Evolutionary conservation across 2,113 vertebrate species (phyloP), one percentile per base, ranked within the genome.

Genomic region (Rhodinocichla rosea): DNA sequence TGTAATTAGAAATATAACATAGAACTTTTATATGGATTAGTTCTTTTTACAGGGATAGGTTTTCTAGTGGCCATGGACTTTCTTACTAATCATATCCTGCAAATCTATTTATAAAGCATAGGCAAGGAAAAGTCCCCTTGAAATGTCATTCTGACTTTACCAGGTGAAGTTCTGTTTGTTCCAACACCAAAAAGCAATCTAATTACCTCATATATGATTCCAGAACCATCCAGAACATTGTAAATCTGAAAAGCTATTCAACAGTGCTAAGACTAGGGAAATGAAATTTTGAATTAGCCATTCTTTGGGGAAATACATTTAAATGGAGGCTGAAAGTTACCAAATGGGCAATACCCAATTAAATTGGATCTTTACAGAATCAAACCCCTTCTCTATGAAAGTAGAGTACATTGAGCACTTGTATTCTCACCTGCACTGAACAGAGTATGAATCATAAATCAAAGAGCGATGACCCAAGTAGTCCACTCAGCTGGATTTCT

Each of bases 121-220:
- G 35, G 23, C 74, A 68, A 92, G 73, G 69, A 90, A 74, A 81
- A 44, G 40, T 63, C 85, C 78, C n/a, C 78, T 47, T 92, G 69
- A 96, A 94, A 94, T 93, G 86, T 92, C 92, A 74, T 87, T 94
- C 45, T 94, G 90, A 88, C 84, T 94, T 96, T 70, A 68, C n/a
- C 26, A 57, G 52, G 53, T 86, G 68, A 96, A 89, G 59, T 94
- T 96, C 77, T 95, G 77, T 96, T 95, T 89, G 78, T 90, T 96
- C 81, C 76, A 69, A 47, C 4, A 1, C 35, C 3, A 0, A 92
- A 95, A 94, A 88, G 76, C 59, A 89, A 81, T 40, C 70, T 96
- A 92, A 93, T 95, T 94, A 95, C 49, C 79, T 83, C 32, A 33
- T 60, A 24, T 73, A 64, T 59, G 73, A 39, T 79, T 92, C 64